Conservation (phyloP, 2,888 invertebrate genomes). For the Labia minor region DNA sequence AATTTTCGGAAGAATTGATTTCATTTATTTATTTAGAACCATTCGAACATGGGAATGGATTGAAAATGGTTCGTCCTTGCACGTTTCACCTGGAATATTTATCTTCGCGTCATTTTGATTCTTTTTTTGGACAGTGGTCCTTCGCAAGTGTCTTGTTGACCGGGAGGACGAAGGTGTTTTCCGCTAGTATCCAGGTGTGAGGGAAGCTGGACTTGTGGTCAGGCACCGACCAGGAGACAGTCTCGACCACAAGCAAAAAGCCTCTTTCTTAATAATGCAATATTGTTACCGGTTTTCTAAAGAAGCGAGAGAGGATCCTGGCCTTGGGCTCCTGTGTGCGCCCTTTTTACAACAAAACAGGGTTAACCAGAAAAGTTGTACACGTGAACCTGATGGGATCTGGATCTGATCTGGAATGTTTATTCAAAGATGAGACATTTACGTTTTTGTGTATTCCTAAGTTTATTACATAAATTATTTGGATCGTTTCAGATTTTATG, state of each 20-base stretch:
- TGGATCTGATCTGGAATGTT: background rate
- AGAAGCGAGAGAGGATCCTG: background rate
- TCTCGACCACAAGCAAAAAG: constrained; percentile 5
- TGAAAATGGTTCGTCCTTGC: no score
- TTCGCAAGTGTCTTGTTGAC: no score
- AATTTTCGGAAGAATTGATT: no score
- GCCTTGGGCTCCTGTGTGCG: background rate
- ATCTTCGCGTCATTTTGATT: no score
- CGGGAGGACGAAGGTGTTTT: no score
- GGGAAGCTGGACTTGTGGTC: background rate
- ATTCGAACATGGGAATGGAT: no score
- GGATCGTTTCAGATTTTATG: background rate
- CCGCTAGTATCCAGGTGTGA: background rate
- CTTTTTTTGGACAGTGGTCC: no score
- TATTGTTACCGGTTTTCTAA: constrained; percentile 7
- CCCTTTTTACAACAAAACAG: background rate
- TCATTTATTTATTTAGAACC: no score
- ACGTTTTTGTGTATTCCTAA: background rate
- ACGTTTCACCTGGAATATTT: no score
- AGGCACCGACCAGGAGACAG: background rate
- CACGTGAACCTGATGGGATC: background rate
- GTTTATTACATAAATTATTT: background rate
- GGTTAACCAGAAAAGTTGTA: constrained; percentile 1
- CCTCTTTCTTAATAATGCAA: constrained; percentile 1
- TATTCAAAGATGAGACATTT: background rate